Percentiles rank a stretch among this genome's conserved stretches.
Conservation (phyloP, 2,888 invertebrate genomes). For the Orchesellides sinensis region DNA sequence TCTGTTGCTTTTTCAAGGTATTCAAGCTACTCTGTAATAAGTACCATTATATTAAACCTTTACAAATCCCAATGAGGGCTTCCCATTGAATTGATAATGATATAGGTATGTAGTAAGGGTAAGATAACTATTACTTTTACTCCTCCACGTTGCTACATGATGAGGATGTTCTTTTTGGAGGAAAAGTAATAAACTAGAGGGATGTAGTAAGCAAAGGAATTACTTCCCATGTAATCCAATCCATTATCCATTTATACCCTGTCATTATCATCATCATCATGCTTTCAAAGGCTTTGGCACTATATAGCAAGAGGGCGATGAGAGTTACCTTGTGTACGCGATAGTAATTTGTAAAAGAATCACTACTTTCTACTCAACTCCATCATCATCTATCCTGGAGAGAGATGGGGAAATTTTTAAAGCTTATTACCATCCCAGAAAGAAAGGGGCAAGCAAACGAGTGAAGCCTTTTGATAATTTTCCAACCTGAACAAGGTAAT, state of each 20-base stretch:
- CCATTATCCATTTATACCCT: slow-evolving; percentile 39
- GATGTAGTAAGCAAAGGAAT: neutral
- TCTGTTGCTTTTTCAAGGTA: no score
- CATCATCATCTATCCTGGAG: neutral
- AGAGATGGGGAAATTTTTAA: neutral
- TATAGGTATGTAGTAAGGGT: no score
- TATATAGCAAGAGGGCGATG: no score
- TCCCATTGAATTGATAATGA: no score
- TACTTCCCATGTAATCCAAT: slow-evolving; percentile 36
- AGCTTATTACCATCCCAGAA: neutral
- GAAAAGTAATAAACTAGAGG: slow-evolving; percentile 26
- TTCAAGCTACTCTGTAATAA: no score
- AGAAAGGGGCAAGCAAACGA: neutral
- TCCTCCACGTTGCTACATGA: neutral
- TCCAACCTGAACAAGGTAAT: no score
- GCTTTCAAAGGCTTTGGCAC: no score
- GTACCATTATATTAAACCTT: no score
- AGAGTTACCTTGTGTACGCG: no score
- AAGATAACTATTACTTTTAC: slow-evolving; percentile 17
- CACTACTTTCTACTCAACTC: neutral
- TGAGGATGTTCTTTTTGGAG: neutral
- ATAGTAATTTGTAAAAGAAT: neutral
- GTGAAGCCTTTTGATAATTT: no score
- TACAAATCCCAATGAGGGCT: no score
- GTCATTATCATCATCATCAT: slow-evolving; percentile 28